Percentiles rank a stretch among this genome's conserved stretches.
Conservation (phyloP, 2,113 vertebrate genomes). For the Benitochromis conjunctus region DNA sequence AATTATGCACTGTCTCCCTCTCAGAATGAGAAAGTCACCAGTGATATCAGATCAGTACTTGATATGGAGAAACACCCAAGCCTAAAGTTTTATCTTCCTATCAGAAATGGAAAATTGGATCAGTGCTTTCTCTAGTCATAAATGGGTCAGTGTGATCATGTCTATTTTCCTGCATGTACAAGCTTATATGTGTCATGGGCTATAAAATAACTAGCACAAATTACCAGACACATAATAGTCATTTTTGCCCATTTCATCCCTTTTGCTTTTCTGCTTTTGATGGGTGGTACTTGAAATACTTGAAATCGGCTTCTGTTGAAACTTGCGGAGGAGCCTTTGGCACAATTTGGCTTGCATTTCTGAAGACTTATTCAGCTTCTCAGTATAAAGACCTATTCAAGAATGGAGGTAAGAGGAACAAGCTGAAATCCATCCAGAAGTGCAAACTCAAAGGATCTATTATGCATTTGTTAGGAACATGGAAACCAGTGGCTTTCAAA, state of each 20-base stretch:
- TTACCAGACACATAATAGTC: not conserved
- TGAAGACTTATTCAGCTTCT: not conserved
- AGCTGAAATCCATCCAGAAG: not conserved
- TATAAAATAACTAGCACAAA: not conserved
- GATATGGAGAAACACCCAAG: not conserved
- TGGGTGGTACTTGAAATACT: not conserved
- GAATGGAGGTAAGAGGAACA: not conserved
- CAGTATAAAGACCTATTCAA: not conserved
- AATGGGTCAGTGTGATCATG: not conserved
- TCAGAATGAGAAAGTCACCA: not conserved
- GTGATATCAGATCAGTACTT: not conserved
- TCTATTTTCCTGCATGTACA: not conserved
- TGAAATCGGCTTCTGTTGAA: not conserved
- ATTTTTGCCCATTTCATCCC: not conserved
- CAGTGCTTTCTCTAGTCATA: not conserved
- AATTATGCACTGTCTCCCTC: not conserved
- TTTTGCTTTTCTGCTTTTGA: not conserved
- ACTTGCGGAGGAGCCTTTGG: not conserved
- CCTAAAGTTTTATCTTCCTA: not conserved
- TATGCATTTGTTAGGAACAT: not conserved
- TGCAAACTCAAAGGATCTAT: not conserved
- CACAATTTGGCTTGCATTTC: not conserved
- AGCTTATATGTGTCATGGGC: not conserved
- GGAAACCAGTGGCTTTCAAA: not conserved
- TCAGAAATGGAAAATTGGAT: not conserved